Evolutionary conservation across 2,888 invertebrate genomes (phyloP), one percentile per base, ranked within the genome.

Genomic region (Camponotus fellah): DNA sequence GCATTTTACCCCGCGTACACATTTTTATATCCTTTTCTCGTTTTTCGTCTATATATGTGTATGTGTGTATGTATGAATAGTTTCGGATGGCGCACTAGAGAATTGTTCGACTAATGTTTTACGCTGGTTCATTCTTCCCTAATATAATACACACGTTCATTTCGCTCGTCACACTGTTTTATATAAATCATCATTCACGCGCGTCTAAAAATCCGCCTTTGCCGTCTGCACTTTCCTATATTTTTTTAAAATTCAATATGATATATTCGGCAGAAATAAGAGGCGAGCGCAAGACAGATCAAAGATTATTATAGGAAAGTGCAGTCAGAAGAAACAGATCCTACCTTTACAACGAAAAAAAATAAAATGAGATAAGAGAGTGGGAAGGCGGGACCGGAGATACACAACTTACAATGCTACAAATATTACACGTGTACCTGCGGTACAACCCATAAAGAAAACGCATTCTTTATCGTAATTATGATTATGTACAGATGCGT

Each of bases 101-200:
- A 83, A 80, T 46, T 34, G 72, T 46, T 79, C n/a, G 49, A 79
- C 43, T 49, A 49, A 82, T 26, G 17, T 60, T 77, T 37, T 56
- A 66, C 58, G n/a, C 69, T 60, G 68, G 26, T 37, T 65, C 53
- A 56, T 56, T 43, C 26, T 34, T 56, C 37, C 82, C 92, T 93
- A 94, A 86, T 94, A 94, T 94, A 92, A 92, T 94, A 94, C 94
- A 94, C 91, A 93, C 91, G 64, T 81, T 91, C 92, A 91, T 91
- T 90, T 92, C 89, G 86, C 84, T 91, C 90, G 91, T 92, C 90
- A 79, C 46, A 92, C 92, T 91, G 92, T 92, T 89, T 49, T 92
- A 91, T 93, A 93, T 93, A 93, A 93, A 93, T 93, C 91, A 26
- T 37, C 40, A 72, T 21, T n/a, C 62, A 34, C 56, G 68, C 26